phyloP scores from a whole-genome alignment of 2,888 invertebrate species.

The Uloborus plumipes region DNA sequence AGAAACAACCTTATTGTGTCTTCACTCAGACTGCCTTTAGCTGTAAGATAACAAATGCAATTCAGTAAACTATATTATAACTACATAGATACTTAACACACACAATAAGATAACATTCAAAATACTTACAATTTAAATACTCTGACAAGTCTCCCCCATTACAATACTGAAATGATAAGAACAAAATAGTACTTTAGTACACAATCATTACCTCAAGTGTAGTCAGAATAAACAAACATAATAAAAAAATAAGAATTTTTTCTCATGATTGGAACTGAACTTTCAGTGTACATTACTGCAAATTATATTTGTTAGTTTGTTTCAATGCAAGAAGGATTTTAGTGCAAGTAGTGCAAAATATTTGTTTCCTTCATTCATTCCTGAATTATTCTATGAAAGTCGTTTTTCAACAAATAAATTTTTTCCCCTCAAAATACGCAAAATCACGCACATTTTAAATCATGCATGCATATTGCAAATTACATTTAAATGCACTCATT shows the following conservation, averaged over 20 bases:
- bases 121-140: conserved; percentile 82
- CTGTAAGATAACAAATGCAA: conserved; percentile 71
- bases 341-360: no score
- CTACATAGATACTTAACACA: conserved; percentile 29
- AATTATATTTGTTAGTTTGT: background rate
- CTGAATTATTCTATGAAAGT: no score
- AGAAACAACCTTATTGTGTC: conserved; percentile 96
- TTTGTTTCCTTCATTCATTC: no score
- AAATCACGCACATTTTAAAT: no score
- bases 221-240: no score
- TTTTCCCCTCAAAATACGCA: no score
- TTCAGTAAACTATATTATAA: background rate
- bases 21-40: conserved; percentile 95
- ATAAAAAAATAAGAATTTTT: no score
- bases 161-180: conserved; percentile 82
- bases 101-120: conserved; percentile 29
- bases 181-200: background rate
- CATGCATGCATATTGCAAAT: no score
- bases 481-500: no score
- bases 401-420: no score
- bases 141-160: conserved; percentile 99
- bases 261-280: no score
- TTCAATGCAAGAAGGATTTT: background rate
- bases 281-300: background rate
- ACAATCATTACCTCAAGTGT: background rate